These are phyloP conservation scores for Cephalopachus bancanus DNA, from an alignment of 2,797 vertebrate genomes.

Conservation along the genomic window DNA sequence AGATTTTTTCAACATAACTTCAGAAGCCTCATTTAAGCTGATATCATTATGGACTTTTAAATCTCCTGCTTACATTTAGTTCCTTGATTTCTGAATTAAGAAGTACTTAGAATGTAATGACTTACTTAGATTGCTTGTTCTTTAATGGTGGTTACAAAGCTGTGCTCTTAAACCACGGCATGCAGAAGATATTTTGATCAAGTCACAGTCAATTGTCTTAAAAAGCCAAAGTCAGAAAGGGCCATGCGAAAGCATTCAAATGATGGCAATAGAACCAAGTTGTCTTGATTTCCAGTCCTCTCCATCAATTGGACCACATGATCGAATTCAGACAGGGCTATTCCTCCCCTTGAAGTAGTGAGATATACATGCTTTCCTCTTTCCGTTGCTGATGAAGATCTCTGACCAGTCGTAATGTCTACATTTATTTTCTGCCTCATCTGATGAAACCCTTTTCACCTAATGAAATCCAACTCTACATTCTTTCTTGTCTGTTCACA, in stretches of 20 bases:
- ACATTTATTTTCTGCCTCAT: slow-evolving; percentile 37
- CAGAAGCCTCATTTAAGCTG: slow-evolving; percentile 78
- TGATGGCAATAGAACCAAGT: slow-evolving; percentile 73
- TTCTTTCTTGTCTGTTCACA: slow-evolving; percentile 33
- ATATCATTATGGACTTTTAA: slow-evolving; percentile 81
- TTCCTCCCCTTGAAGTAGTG: slow-evolving; percentile 25
- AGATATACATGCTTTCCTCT: neutral
- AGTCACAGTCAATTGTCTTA: slow-evolving; percentile 74
- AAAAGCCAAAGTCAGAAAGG: slow-evolving; percentile 71
- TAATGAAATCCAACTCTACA: slow-evolving; percentile 52
- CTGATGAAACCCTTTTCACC: slow-evolving; percentile 3
- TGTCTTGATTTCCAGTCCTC: slow-evolving; percentile 75
- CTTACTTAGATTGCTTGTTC: slow-evolving; percentile 80
- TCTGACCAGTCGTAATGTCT: slow-evolving; percentile 23
- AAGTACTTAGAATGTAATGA: slow-evolving; percentile 84
- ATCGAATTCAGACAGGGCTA: slow-evolving; percentile 60
- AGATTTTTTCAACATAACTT: slow-evolving; percentile 64
- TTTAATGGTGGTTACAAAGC: slow-evolving; percentile 75
- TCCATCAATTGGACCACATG: slow-evolving; percentile 76
- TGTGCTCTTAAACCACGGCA: slow-evolving; percentile 73
- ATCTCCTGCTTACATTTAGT: slow-evolving; percentile 80
- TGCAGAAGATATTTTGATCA: slow-evolving; percentile 74
- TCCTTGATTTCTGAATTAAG: slow-evolving; percentile 83
- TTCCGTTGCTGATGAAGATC: slow-evolving; percentile 27
- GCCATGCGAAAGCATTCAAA: slow-evolving; percentile 70